A percentile compares a stretch with the other conserved stretches of the same genome.
Conservation (phyloP, 2,113 vertebrate species). For the Lasiurus cinereus region DNA sequence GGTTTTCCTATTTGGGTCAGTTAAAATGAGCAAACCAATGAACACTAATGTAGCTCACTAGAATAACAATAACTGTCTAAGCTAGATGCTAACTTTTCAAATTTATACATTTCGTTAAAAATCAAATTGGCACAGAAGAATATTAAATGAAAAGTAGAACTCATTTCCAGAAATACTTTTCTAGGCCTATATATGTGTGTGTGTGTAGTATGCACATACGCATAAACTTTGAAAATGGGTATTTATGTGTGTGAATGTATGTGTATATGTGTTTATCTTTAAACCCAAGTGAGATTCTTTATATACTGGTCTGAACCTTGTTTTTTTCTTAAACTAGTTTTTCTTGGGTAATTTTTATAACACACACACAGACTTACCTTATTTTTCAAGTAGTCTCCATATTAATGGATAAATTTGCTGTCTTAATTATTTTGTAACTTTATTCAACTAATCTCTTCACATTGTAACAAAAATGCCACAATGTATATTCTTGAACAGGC, state of each 20-base stretch:
- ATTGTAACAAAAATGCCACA: background rate
- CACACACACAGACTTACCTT: background rate
- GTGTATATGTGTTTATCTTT: background rate
- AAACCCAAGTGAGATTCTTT: background rate
- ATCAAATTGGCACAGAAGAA: background rate
- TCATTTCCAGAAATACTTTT: background rate
- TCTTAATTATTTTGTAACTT: background rate
- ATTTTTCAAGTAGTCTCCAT: background rate
- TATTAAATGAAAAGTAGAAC: constrained; percentile 31
- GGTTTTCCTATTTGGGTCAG: background rate
- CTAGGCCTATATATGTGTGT: background rate
- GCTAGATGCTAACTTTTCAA: background rate
- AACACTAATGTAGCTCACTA: background rate
- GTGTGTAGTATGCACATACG: background rate
- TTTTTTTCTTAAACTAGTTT: background rate
- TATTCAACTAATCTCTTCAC: background rate
- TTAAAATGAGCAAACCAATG: constrained; percentile 1
- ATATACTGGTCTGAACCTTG: background rate
- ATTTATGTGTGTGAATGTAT: background rate
- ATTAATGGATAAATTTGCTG: background rate
- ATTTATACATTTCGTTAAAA: background rate
- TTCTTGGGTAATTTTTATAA: background rate
- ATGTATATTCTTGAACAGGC: background rate
- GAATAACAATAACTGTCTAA: background rate
- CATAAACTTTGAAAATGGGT: too few relatives aligned